Percentiles rank a stretch among this genome's conserved stretches.
Evolutionary conservation across 2,113 vertebrate species (phyloP).

Genomic region (Tyrannus savana): DNA sequence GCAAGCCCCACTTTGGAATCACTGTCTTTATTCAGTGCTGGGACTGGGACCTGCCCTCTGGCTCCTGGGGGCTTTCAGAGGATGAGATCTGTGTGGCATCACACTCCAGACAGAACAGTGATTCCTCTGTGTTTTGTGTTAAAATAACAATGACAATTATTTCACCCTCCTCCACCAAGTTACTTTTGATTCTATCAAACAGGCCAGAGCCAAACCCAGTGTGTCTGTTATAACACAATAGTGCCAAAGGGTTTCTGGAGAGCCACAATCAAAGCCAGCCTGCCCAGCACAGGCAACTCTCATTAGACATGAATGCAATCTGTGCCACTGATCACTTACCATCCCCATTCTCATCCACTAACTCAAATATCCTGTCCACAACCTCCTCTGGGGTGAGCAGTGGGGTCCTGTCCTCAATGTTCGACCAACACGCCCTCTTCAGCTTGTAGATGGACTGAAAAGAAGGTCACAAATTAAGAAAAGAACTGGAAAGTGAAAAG

Average conservation of each 20-base stretch:
- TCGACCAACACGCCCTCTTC: conserved; percentile 87
- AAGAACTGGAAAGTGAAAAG: not conserved
- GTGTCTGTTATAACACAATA: not conserved
- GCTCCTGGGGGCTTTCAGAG: not conserved
- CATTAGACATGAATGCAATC: not conserved
- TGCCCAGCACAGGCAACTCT: not conserved
- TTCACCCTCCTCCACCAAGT: not conserved
- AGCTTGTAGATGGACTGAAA: conserved; percentile 90
- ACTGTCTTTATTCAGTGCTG: not conserved
- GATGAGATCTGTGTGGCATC: not conserved
- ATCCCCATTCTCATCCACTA: conserved; percentile 95
- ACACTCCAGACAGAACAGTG: rapidly evolving
- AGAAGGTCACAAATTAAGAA: not conserved
- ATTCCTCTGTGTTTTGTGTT: not conserved
- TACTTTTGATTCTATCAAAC: not conserved
- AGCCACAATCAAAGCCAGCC: not conserved
- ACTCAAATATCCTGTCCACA: conserved; percentile 93
- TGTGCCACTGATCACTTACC: conserved; percentile 72
- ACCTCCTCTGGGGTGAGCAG: conserved; percentile 90
- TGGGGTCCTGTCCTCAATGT: conserved; percentile 77
- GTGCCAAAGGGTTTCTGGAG: not conserved
- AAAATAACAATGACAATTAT: not conserved
- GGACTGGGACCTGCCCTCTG: not conserved
- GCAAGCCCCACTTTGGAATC: not conserved
- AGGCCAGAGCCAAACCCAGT: not conserved